Conservation (phyloP, 2,113 vertebrate species). For the Elephantulus edwardii region DNA sequence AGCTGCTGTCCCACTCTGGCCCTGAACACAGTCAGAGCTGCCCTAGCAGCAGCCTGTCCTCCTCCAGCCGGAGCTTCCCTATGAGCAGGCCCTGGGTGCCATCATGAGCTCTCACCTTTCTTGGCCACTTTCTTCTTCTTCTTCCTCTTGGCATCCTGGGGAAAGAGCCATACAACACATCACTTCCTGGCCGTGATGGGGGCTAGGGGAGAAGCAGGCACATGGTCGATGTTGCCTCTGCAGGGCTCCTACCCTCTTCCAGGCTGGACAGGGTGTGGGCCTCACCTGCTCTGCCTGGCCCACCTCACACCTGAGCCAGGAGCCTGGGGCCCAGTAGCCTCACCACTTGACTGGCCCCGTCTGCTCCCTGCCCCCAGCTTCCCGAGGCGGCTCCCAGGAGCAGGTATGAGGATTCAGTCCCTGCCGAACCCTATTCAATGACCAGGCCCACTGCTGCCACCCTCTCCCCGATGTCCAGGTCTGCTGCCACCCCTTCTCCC, state of each 20-base stretch:
- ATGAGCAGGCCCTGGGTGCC: fast-evolving
- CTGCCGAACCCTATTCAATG: too few relatives aligned
- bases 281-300: not conserved
- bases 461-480: not conserved
- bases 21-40: not conserved
- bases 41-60: too few relatives aligned
- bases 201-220: not conserved
- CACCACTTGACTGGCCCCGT: too few relatives aligned
- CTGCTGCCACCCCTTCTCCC: too few relatives aligned
- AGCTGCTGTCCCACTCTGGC: too few relatives aligned
- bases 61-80: not conserved
- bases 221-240: too few relatives aligned
- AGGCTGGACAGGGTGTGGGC: not conserved
- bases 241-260: not conserved
- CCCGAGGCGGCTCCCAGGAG: not conserved
- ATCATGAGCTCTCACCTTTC: not conserved
- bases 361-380: not conserved
- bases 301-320: not conserved
- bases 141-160: constrained; percentile 81
- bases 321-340: too few relatives aligned
- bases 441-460: too few relatives aligned
- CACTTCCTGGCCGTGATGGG: not conserved
- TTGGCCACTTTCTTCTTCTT: constrained; percentile 80
- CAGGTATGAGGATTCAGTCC: not conserved
- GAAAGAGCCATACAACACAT: constrained; percentile 2